Conservation (phyloP, 2,113 vertebrate genomes). For the Zootoca vivipara region DNA sequence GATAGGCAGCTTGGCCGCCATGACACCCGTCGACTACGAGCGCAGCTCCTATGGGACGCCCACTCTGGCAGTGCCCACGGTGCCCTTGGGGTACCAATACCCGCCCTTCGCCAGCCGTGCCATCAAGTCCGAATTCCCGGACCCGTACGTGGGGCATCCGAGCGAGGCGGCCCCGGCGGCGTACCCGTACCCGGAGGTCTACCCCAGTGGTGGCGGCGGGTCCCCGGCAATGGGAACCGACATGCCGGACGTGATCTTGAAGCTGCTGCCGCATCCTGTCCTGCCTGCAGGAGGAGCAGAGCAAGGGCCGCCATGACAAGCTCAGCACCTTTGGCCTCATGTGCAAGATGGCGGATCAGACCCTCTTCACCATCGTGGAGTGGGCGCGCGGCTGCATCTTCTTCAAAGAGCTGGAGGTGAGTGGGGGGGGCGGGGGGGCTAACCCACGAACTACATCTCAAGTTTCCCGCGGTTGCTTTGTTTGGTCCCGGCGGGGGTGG, state of each 20-base stretch:
- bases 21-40: constrained; percentile 88
- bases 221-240: constrained; percentile 53
- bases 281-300: constrained; percentile 93
- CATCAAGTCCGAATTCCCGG: constrained; percentile 95
- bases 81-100: constrained; percentile 91
- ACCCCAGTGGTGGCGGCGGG: constrained; percentile 66
- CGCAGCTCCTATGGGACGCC: constrained; percentile 83
- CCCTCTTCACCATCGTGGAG: constrained; percentile 96
- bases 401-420: constrained; percentile 98
- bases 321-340: constrained; percentile 90
- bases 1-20: constrained; percentile 63
- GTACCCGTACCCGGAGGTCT: constrained; percentile 89
- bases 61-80: constrained; percentile 81
- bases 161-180: constrained; percentile 83
- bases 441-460: too few species aligned
- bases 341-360: constrained; percentile 98
- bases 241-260: constrained; percentile 90
- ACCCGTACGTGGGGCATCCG: constrained; percentile 85
- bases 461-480: too few species aligned
- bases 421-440: background rate
- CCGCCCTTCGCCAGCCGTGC: constrained; percentile 84
- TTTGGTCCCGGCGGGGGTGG: too few species aligned
- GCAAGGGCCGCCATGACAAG: constrained; percentile 86
- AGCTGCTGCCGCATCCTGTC: constrained; percentile 89
- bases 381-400: constrained; percentile 98